phyloP scores from a whole-genome alignment of 1,140 invertebrate genomes.

The Tetramorium parvispinum region DNA sequence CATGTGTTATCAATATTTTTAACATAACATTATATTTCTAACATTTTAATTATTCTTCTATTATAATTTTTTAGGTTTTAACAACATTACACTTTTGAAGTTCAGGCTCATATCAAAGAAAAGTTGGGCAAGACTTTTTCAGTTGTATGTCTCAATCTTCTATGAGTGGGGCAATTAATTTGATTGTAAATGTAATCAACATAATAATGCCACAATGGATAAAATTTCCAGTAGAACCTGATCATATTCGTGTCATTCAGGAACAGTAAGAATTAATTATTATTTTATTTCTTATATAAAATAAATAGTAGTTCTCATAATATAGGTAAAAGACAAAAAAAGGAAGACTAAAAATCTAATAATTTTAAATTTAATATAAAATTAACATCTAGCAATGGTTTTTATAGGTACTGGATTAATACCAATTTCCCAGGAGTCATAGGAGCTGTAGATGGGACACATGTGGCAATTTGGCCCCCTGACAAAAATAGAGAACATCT shows the following conservation, averaged over 20 bases:
- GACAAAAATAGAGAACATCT: not conserved
- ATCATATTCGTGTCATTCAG: not conserved
- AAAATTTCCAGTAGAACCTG: not conserved
- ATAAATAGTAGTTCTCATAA: too few relatives aligned
- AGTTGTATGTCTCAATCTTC: not conserved
- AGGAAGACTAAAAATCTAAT: too few relatives aligned
- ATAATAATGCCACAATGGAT: not conserved
- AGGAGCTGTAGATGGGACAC: not conserved
- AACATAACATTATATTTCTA: too few relatives aligned
- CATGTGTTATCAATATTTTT: not conserved
- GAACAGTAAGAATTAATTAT: not conserved
- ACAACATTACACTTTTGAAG: not conserved
- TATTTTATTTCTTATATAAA: too few relatives aligned
- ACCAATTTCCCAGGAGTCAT: not conserved
- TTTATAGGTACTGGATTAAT: constrained; percentile 5
- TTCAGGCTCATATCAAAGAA: constrained; percentile 8
- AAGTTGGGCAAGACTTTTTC: constrained; percentile 6
- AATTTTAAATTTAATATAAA: too few relatives aligned
- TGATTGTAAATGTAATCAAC: constrained; percentile 1
- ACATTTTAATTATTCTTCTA: not conserved
- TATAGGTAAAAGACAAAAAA: too few relatives aligned
- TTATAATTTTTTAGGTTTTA: not conserved
- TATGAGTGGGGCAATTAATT: not conserved
- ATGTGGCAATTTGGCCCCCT: not conserved
- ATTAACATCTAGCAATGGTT: too few relatives aligned